A percentile compares a stretch with the other conserved stretches of the same genome.
These are phyloP conservation scores for Patella depressa DNA, from an alignment of 2,888 invertebrate species.

Conservation along the genomic window DNA sequence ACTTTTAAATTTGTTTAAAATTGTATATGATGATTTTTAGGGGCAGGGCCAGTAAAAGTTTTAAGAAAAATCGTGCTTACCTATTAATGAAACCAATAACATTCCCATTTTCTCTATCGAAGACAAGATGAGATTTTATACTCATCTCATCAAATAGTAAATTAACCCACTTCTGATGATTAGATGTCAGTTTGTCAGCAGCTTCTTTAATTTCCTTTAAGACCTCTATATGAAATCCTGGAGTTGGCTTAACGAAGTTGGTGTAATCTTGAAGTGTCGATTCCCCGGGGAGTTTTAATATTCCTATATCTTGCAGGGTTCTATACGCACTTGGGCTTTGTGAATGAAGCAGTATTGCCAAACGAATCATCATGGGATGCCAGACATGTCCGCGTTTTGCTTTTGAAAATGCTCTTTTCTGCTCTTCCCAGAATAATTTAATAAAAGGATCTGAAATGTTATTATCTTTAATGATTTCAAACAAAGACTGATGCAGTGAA, in stretches of 20 bases:
- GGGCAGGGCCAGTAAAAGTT: too few species aligned
- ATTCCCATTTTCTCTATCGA: background rate
- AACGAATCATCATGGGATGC: background rate
- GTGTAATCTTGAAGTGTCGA: background rate
- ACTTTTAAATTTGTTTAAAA: too few species aligned
- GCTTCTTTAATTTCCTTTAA: background rate
- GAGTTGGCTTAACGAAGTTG: background rate
- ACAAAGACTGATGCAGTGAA: background rate
- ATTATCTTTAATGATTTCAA: background rate
- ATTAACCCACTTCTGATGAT: background rate
- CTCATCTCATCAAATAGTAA: background rate
- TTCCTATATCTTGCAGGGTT: background rate
- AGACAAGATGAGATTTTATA: background rate
- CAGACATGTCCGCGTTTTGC: background rate
- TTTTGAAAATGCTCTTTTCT: background rate
- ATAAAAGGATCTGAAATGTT: background rate
- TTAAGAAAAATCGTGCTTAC: background rate
- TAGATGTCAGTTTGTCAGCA: background rate
- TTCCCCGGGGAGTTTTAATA: background rate
- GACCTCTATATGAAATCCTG: background rate
- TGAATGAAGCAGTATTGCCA: conserved; percentile 1
- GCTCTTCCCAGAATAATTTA: conserved; percentile 6
- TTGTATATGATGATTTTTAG: too few species aligned
- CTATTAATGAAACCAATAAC: background rate
- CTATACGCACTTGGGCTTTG: background rate